A percentile compares a stretch with the other conserved stretches of the same genome.
Conservation (phyloP, 1,140 invertebrate genomes). For the Hetaerina americana region DNA sequence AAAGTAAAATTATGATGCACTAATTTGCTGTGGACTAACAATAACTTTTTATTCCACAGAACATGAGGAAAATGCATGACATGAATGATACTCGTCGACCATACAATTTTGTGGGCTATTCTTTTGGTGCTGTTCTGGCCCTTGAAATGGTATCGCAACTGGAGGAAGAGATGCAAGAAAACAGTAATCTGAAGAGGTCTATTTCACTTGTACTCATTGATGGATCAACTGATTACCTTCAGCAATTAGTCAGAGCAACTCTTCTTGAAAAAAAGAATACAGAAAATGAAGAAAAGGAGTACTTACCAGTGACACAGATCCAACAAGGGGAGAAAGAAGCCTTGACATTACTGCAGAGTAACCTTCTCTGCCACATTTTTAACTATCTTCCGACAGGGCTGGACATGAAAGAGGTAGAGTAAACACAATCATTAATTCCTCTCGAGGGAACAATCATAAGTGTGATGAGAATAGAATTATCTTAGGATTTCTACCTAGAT, state of each 20-base stretch:
- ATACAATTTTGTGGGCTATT: constrained; percentile 49
- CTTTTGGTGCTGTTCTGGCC: constrained; percentile 44
- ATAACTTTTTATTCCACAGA: neutral
- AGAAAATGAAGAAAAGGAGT: neutral
- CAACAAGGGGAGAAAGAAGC: neutral
- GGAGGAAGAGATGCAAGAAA: constrained; percentile 37
- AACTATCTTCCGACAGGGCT: neutral
- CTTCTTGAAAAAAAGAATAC: neutral
- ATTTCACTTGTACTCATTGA: constrained; percentile 27
- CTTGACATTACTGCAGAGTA: neutral
- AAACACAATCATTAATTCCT: no score
- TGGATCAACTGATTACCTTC: constrained; percentile 27
- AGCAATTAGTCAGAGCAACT: neutral
- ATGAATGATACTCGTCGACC: constrained; percentile 21
- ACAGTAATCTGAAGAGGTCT: constrained; percentile 6
- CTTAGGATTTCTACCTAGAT: no score
- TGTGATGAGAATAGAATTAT: no score
- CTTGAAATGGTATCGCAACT: constrained; percentile 38
- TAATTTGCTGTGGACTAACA: no score
- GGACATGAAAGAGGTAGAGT: neutral
- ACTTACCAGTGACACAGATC: no score
- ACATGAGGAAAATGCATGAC: neutral
- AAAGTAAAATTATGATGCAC: no score
- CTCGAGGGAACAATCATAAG: no score
- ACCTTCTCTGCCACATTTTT: neutral